Evolutionary conservation across 1,140 invertebrate species (phyloP), one percentile per base, ranked within the genome.

Genomic region (Wasmannia auropunctata): DNA sequence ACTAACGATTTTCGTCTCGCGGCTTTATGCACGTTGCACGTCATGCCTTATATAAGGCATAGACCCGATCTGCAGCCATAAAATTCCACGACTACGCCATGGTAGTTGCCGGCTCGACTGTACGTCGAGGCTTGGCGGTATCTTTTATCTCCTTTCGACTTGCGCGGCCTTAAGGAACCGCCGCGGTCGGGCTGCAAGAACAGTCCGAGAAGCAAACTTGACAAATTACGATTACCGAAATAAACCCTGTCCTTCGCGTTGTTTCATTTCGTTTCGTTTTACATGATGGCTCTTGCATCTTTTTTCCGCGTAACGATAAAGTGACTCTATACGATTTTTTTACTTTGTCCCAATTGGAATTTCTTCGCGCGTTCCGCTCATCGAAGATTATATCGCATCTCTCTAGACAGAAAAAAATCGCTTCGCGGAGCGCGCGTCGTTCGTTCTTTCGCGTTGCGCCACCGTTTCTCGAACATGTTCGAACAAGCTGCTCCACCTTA

Each of bases 71-170:
- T 40, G 19, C 22, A 43, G 49, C 34, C 25, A 11, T 81, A 70
- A 81, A 81, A 81, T 72, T 81, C 34, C 43, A 25, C 62, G n/a
- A 22, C 22, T 58, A 43, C 22, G 49, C 25, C 77, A 37, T 31
- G 43, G 28, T 51, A 34, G 76, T 70, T 70, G 49, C 49, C 34
- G 46, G 77, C 75, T n/a, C 56, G 79, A 72, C 79, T 81, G 79
- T 81, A 81, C 65, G 34, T 58, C 65, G 65, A 58, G 37, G 7
- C 56, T n/a, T 43, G 79, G 67, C 79, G 79, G 31, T 83, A 83
- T 83, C 67, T 74, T 83, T 83, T 74, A 74, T 83, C 51, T 74
- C 67, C 19, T 46, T 72, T 40, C 67, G 46, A 28, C 37, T 40
- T 19, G 51, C 4, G 79, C 51, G 67, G 60, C 67, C 79, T 83